Base-by-base conservation (phyloP, 2,113 vertebrate genomes). In the Syrrhaptes paradoxus region DNA sequence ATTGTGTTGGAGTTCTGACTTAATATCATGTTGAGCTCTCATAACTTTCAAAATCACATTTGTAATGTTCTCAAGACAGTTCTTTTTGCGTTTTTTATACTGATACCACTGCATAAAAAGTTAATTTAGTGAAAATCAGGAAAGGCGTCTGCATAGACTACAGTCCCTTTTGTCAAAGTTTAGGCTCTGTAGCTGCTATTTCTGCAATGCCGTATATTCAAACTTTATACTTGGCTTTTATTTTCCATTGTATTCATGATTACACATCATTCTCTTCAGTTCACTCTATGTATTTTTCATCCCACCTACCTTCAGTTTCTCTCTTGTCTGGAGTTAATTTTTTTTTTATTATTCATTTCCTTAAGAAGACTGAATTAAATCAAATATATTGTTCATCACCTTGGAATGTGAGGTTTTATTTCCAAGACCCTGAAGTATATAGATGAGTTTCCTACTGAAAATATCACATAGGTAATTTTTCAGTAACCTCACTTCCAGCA, bases 401-500 rank as follows among this genome's bases (percentile, higher is more conserved):
- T 91, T 51, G 72, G 54, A 82, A 68, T 49, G 18, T 24, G 77
- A 65, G 12, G 7, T 78, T 90, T 90, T 91, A 49, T 94, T 17
- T 92, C 18, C 57, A 84, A 57, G n/a, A 92, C 18, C 7, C 36
- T 89, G 48, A 87, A 51, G n/a, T 52, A 54, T 31, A 65, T 67
- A 77, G 89, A 88, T 62, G 19, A 80, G 20, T 70, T 93, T 85
- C n/a, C 55, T 86, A 54, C 49, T 80, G 68, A 82, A 92, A 95
- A 68, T 78, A 52, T 89, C 65, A 63, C 26, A 25, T 13, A 38
- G 58, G 70, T 78, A 2, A 45, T 91, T 95, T 93, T 86, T 89
- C 45, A 73, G 38, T 77, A n/a, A 4, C 20, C 13, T 75, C 24
- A 15, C 34, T 90, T 86, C 24, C 48, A 89, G 49, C 26, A 89